Evolutionary conservation across 2,113 vertebrate species (phyloP), one percentile per base, ranked within the genome.

Genomic region (Pycnonotus jocosus): DNA sequence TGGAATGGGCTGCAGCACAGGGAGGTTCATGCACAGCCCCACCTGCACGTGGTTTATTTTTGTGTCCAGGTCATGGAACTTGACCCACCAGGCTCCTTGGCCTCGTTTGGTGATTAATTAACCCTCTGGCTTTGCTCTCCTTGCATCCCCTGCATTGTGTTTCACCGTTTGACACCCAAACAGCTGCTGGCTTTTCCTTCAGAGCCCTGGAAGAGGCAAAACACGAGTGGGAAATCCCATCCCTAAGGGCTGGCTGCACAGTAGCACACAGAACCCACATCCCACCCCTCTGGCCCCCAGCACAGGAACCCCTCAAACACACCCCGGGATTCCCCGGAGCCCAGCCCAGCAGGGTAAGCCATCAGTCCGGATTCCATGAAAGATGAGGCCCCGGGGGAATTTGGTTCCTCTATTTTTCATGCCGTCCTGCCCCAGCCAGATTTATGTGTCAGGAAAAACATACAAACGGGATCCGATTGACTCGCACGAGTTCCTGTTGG

Each of bases 391-490:
- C 97, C 86, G 64, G 94, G 97, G 98, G 98, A 98, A 71, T 92
- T 96, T 8, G 91, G 93, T 95, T 97, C 98, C 97, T 97, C 94
- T 91, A 97, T 98, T 98, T 97, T 96, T 98, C 97, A 98, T 98
- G 97, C 96, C 95, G 82, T 98, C 97, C 97, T 89, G 77, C 95
- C 83, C 56, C 97, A 97, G 93, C 94, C 97, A 98, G 98, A 98
- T 98, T 98, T 98, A 98, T 98, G 97, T 97, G 98, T 98, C 98
- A 98, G 98, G 97, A 96, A 98, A 98, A 98, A 98, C 98, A 98
- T 96, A 98, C 98, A 98, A 98, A 98, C 7, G 97, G 97, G 97
- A 98, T 98, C 97, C 96, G 97, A 98, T 98, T 98, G 96, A 97
- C 97, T 98, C 93, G 95, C 97, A 83, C 89, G 76, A 95, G 97